Conservation (phyloP, 1,140 invertebrate genomes). For the Bombus terrestris region DNA sequence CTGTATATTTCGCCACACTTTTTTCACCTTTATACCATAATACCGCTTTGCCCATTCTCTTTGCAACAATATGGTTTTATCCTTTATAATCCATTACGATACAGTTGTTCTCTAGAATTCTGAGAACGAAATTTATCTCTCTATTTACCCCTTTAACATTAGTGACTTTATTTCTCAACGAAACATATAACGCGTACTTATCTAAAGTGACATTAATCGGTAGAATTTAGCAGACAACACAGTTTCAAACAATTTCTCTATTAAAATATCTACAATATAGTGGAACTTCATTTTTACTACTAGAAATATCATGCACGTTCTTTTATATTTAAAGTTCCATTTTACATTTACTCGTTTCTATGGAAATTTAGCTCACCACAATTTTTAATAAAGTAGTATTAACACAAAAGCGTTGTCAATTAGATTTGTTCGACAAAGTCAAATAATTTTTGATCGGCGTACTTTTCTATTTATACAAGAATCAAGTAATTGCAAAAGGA, state of each 20-base stretch:
- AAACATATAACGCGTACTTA: background rate
- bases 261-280: background rate
- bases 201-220: background rate
- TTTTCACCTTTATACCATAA: background rate
- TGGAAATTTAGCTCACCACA: rapidly evolving
- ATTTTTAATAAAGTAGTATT: too few species aligned
- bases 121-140: background rate
- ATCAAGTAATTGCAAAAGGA: too few species aligned
- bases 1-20: background rate
- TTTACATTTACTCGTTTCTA: background rate
- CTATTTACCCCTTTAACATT: background rate
- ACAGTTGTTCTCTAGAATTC: background rate
- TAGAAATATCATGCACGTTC: background rate
- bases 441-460: too few species aligned
- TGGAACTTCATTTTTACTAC: background rate
- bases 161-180: background rate
- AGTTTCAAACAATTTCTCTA: background rate
- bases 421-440: too few species aligned
- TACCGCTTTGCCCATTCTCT: background rate
- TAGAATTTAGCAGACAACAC: background rate
- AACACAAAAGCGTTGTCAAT: too few species aligned
- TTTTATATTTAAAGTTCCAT: too few species aligned
- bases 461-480: too few species aligned
- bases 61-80: background rate
- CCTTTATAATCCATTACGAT: background rate